These are phyloP conservation scores for Ficedula albicollis DNA, from an alignment of 2,797 vertebrate genomes.

Conservation along the genomic window DNA sequence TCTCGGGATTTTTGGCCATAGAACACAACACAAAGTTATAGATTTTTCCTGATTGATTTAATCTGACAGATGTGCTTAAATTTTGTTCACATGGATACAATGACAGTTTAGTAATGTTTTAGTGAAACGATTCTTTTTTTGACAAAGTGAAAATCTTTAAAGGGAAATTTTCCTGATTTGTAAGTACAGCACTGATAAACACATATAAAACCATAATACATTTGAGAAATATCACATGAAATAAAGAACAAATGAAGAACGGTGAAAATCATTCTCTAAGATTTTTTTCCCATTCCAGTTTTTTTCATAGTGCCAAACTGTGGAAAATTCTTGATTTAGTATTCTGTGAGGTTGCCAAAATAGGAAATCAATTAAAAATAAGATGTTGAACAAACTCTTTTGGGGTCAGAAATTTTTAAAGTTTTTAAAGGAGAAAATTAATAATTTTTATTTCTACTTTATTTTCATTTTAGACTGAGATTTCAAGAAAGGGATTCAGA, in stretches of 20 bases:
- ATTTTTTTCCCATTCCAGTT: not conserved
- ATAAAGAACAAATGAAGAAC: not conserved
- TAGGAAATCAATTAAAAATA: not conserved
- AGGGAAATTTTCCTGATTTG: not conserved
- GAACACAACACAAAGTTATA: not conserved
- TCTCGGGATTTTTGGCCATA: not conserved
- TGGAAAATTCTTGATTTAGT: not conserved
- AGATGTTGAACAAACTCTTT: not conserved
- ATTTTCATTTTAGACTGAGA: not conserved
- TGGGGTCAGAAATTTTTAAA: not conserved
- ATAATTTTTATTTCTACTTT: not conserved
- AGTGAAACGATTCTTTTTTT: not conserved
- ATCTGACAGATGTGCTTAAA: not conserved
- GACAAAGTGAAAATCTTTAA: not conserved
- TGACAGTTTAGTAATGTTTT: not conserved
- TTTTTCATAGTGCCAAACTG: not conserved
- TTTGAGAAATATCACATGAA: not conserved
- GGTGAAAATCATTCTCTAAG: accelerated
- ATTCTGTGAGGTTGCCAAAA: not conserved
- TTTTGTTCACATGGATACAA: not conserved
- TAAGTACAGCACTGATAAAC: not conserved
- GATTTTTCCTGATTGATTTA: not conserved
- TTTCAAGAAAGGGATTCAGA: not conserved
- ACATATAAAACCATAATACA: not conserved
- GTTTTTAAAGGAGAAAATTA: not conserved